Percentiles rank a stretch among this genome's conserved stretches.
phyloP scores from a whole-genome alignment of 2,113 vertebrate species.

The Bubalus kerabau region DNA sequence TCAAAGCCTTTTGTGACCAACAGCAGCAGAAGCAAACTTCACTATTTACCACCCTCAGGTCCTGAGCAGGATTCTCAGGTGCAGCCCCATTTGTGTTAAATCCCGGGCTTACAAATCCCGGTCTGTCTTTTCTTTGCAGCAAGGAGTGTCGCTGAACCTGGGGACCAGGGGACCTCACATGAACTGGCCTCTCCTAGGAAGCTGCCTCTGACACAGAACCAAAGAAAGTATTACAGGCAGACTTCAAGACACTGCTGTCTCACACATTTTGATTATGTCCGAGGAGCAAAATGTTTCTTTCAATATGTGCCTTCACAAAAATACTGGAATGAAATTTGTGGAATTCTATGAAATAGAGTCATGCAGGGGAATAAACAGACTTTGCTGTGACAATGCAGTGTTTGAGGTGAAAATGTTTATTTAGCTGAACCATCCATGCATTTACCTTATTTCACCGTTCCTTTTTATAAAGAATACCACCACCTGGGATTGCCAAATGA shows the following conservation, averaged over 20 bases:
- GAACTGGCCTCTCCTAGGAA: background rate
- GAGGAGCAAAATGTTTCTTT: background rate
- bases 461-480: background rate
- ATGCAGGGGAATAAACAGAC: background rate
- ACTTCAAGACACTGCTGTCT: background rate
- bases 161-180: background rate
- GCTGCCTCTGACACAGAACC: background rate
- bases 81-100: too few relatives aligned
- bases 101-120: too few relatives aligned
- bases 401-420: background rate
- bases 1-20: background rate
- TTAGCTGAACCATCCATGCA: background rate
- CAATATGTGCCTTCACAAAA: background rate
- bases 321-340: background rate
- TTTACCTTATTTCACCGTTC: background rate
- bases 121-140: too few relatives aligned
- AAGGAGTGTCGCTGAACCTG: background rate
- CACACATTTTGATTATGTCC: background rate
- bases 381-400: background rate
- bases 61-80: background rate
- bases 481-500: background rate
- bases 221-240: background rate
- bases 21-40: background rate
- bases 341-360: background rate
- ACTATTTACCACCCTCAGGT: background rate